Conservation (phyloP, 2,888 invertebrate genomes). For the Eudasyphora cyanicolor region DNA sequence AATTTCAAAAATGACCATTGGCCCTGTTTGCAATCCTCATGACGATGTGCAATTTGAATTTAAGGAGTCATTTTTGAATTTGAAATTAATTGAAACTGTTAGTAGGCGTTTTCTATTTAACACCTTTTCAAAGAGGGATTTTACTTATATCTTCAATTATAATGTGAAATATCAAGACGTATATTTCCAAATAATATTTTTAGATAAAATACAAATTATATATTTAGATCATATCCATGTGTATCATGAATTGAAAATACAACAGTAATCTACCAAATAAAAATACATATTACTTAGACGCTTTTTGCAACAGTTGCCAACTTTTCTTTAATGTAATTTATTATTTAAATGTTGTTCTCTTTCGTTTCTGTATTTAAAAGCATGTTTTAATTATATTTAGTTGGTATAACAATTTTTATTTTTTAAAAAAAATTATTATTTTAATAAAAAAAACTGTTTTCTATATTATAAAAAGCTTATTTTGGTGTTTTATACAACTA, state of each 20-base stretch:
- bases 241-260: neutral
- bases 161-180: too few species aligned
- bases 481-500: conserved; percentile 26
- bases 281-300: neutral
- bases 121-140: too few species aligned
- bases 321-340: neutral
- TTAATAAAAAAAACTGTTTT: neutral
- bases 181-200: too few species aligned
- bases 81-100: neutral
- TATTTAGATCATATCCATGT: neutral
- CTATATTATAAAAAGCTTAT: neutral
- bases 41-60: too few species aligned
- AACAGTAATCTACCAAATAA: neutral
- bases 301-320: neutral
- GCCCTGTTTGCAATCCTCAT: too few species aligned
- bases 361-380: neutral
- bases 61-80: too few species aligned
- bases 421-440: neutral
- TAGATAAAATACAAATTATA: too few species aligned
- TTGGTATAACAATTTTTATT: neutral
- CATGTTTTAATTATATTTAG: neutral
- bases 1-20: too few species aligned
- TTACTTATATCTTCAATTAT: too few species aligned
- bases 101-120: too few species aligned
- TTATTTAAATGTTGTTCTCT: neutral